phyloP scores from a whole-genome alignment of 2,888 invertebrate species.

The Ectobius pallidus region DNA sequence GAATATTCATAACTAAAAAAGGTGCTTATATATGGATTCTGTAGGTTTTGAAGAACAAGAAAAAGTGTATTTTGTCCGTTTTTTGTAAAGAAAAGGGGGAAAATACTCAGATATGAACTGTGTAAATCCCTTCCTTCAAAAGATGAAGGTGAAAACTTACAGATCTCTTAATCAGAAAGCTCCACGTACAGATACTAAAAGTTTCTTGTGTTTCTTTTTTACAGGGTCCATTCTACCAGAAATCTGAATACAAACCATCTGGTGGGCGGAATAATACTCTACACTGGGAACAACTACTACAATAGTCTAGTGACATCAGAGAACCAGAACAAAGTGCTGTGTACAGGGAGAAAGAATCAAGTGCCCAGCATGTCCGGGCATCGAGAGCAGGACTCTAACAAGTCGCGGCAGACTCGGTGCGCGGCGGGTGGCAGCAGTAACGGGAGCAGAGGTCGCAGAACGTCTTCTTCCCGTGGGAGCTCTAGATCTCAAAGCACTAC shows the following conservation, averaged over 20 bases:
- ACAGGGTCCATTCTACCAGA: constrained; percentile 14
- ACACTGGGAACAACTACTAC: background rate
- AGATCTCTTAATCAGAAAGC: too few species aligned
- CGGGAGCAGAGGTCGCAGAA: background rate
- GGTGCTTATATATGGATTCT: too few species aligned
- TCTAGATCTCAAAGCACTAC: background rate
- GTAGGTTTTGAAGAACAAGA: too few species aligned
- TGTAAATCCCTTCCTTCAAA: too few species aligned
- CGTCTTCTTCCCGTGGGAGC: background rate
- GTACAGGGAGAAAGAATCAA: background rate
- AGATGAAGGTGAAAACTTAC: too few species aligned
- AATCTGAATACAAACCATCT: background rate
- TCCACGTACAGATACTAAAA: too few species aligned
- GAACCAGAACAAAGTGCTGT: background rate
- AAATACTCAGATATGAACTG: too few species aligned
- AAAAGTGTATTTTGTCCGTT: too few species aligned
- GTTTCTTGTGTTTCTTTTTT: background rate
- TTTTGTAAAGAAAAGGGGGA: too few species aligned
- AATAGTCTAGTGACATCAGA: background rate
- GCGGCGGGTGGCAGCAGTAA: background rate
- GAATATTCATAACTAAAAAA: too few species aligned
- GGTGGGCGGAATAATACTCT: background rate
- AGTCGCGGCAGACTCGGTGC: constrained; percentile 36
- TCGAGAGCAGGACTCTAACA: constrained; percentile 35
- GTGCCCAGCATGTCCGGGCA: constrained; percentile 34